Percentiles rank a stretch among this genome's conserved stretches.
phyloP scores from a whole-genome alignment of 2,797 vertebrate species.

The Xenops minutus region DNA sequence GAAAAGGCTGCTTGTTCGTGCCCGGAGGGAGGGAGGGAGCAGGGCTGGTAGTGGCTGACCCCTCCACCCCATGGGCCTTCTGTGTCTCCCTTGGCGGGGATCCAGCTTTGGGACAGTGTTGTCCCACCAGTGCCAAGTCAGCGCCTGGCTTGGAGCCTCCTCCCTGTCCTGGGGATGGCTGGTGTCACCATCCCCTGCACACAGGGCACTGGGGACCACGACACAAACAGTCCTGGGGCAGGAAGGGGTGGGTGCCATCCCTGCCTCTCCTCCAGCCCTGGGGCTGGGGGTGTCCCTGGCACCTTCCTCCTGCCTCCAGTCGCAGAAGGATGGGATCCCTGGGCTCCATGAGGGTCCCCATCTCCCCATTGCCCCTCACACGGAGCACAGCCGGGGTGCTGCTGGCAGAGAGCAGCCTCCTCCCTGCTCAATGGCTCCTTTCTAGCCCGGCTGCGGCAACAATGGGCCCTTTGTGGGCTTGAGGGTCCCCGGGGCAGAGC shows the following conservation, averaged over 20 bases:
- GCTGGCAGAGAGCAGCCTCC: neutral
- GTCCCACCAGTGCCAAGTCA: neutral
- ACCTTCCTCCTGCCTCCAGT: neutral
- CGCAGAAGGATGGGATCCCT: neutral
- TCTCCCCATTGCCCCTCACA: neutral
- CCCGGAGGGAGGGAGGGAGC: neutral
- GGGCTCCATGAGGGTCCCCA: neutral
- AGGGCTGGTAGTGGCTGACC: neutral
- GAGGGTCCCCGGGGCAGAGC: neutral
- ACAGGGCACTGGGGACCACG: fast-evolving
- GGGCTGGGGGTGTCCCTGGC: neutral
- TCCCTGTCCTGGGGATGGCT: neutral
- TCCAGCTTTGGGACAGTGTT: neutral
- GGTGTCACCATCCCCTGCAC: neutral
- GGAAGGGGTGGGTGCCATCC: neutral
- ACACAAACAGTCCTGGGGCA: fast-evolving
- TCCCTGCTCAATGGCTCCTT: neutral
- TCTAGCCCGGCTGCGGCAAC: neutral
- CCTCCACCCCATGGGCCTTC: fast-evolving
- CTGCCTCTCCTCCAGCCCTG: neutral
- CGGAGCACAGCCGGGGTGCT: neutral
- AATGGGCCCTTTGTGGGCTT: slow-evolving; percentile 12
- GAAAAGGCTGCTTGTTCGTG: neutral
- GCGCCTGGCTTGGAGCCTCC: neutral
- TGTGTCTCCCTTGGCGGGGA: neutral